Evolutionary conservation across 2,797 vertebrate species (phyloP).

Genomic region (Phataginus tetradactyla): DNA sequence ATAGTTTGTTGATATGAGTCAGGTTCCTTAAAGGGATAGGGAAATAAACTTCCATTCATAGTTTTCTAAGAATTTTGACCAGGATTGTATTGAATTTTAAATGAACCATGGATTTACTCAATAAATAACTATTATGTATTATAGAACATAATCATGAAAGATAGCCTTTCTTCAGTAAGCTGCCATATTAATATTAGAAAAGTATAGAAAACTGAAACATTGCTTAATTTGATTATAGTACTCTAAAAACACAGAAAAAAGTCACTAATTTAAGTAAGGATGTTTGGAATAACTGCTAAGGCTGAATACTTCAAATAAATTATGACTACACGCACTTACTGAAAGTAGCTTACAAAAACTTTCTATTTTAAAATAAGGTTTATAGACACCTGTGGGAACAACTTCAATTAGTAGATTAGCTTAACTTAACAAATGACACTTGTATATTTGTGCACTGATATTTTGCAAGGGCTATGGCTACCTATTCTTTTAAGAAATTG

Average conservation of each 20-base stretch:
- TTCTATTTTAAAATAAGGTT: neutral
- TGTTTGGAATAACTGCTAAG: neutral
- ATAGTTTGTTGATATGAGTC: neutral
- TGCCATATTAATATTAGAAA: neutral
- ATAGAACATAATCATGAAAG: neutral
- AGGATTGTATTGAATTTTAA: constrained; percentile 12
- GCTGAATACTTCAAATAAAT: constrained; percentile 19
- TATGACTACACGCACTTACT: neutral
- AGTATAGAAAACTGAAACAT: neutral
- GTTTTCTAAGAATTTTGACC: neutral
- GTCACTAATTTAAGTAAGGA: neutral
- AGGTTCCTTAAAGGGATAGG: neutral
- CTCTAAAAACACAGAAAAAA: neutral
- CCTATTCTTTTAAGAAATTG: neutral
- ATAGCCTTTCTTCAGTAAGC: neutral
- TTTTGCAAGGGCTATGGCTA: neutral
- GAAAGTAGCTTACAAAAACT: neutral
- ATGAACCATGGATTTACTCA: constrained; percentile 5
- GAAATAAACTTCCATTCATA: neutral
- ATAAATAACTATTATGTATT: neutral
- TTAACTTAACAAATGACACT: neutral
- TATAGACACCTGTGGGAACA: neutral
- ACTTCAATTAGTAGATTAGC: neutral
- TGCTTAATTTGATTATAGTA: neutral
- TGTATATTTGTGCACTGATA: neutral